These are phyloP conservation scores for Tetramorium parvispinum DNA, from an alignment of 1,140 invertebrate species.

Conservation along the genomic window DNA sequence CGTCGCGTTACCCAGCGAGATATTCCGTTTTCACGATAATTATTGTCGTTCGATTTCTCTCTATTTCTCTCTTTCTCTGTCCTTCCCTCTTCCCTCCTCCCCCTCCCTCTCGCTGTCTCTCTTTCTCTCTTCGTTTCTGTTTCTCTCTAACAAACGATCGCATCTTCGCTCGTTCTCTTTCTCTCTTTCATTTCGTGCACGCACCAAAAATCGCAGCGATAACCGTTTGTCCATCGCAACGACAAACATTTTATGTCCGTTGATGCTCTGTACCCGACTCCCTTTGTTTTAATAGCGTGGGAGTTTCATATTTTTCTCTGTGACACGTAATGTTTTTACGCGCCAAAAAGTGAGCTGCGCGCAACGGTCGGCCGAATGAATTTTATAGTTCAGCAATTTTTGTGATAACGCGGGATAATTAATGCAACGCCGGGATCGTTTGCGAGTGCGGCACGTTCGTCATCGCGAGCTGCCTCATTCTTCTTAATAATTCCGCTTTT, in stretches of 20 bases:
- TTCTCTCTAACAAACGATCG: conserved; percentile 51
- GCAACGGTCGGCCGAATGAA: conserved; percentile 54
- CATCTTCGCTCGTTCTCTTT: conserved; percentile 44
- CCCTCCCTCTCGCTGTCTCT: conserved; percentile 3
- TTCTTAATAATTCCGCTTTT: conserved; percentile 15
- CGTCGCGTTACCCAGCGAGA: conserved; percentile 77
- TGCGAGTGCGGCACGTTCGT: conserved; percentile 30
- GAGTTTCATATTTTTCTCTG: conserved; percentile 53
- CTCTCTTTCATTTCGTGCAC: conserved; percentile 63
- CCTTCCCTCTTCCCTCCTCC: background rate
- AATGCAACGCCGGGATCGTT: conserved; percentile 52
- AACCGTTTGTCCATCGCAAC: conserved; percentile 73
- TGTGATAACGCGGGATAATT: conserved; percentile 66
- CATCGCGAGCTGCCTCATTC: conserved; percentile 28
- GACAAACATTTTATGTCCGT: conserved; percentile 74
- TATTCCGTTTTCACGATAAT: conserved; percentile 86
- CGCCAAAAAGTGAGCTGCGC: conserved; percentile 67
- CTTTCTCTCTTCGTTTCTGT: conserved; percentile 19
- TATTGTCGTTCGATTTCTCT: conserved; percentile 84
- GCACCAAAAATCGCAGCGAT: conserved; percentile 78
- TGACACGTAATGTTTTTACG: conserved; percentile 64
- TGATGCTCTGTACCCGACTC: conserved; percentile 66
- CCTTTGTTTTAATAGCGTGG: conserved; percentile 46
- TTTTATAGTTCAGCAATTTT: conserved; percentile 73
- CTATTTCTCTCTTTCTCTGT: conserved; percentile 54